A percentile compares a stretch with the other conserved stretches of the same genome.
phyloP scores from a whole-genome alignment of 2,888 invertebrate species.

The Stegana nigrithorax region DNA sequence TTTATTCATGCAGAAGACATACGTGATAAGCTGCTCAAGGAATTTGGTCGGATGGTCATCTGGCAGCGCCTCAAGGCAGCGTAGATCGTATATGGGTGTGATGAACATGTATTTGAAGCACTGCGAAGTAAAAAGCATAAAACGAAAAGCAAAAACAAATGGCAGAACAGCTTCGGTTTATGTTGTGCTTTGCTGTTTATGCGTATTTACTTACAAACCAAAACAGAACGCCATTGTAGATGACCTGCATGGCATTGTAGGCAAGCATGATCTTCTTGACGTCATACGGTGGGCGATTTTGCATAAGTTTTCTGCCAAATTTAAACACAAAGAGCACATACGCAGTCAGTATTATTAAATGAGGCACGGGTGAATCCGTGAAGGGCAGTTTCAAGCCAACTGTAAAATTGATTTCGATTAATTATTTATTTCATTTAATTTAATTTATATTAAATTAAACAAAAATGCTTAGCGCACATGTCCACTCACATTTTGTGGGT shows the following conservation, averaged over 20 bases:
- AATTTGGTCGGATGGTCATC: background rate
- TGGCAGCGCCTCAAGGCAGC: background rate
- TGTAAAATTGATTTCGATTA: background rate
- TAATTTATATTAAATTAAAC: background rate
- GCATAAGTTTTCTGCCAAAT: constrained; percentile 79
- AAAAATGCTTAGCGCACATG: no score
- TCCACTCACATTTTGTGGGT: background rate
- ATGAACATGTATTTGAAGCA: background rate
- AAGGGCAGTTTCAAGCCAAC: background rate
- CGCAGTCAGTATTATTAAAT: background rate
- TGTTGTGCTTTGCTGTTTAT: background rate
- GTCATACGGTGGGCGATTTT: constrained; percentile 73
- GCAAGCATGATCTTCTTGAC: constrained; percentile 74
- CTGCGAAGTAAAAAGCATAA: background rate
- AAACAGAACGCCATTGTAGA: constrained; percentile 72
- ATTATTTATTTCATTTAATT: no score
- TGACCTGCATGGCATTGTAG: constrained; percentile 77
- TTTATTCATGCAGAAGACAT: constrained; percentile 75
- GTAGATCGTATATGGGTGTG: background rate
- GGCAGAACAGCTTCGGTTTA: background rate
- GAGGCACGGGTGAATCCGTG: background rate
- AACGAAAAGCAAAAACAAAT: no score
- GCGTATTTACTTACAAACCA: constrained; percentile 70
- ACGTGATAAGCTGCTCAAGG: constrained; percentile 46
- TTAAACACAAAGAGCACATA: constrained; percentile 71